Conservation (phyloP, 2,797 vertebrate genomes). For the Notolabrus celidotus region DNA sequence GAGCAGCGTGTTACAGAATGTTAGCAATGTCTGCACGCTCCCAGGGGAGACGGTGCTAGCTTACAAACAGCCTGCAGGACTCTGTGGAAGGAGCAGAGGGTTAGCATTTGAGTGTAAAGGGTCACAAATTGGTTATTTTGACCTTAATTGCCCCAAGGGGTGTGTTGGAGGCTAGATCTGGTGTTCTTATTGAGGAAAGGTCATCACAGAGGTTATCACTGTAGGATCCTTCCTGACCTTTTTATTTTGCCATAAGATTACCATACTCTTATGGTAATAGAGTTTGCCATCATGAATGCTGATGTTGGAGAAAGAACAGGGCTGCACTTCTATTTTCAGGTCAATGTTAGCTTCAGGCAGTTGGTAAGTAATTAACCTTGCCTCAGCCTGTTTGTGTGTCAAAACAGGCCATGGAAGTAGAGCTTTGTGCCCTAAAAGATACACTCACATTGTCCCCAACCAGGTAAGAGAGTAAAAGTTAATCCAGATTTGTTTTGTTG, state of each 20-base stretch:
- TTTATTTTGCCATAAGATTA: constrained; percentile 29
- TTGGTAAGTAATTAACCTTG: constrained; percentile 6
- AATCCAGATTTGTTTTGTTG: constrained; percentile 1
- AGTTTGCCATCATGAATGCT: constrained; percentile 33
- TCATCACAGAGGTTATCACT: constrained; percentile 40
- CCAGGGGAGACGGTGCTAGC: constrained; percentile 39
- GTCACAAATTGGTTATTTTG: constrained; percentile 52
- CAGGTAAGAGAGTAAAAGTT: neutral
- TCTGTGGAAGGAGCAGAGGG: constrained; percentile 36
- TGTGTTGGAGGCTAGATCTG: constrained; percentile 11
- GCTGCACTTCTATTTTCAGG: constrained; percentile 8
- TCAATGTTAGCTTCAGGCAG: constrained; percentile 6
- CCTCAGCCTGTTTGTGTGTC: constrained; percentile 1
- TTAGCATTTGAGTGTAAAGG: constrained; percentile 53
- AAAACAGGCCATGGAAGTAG: neutral
- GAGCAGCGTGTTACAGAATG: constrained; percentile 55
- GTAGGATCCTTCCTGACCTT: constrained; percentile 18
- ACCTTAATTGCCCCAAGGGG: constrained; percentile 40
- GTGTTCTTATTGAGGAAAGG: constrained; percentile 34
- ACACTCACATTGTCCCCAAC: neutral
- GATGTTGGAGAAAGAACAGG: constrained; percentile 27
- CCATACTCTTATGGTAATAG: constrained; percentile 17
- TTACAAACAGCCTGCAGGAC: constrained; percentile 53
- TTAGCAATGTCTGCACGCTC: constrained; percentile 37
- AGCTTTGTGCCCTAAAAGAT: constrained; percentile 1